Evolutionary conservation across 2,888 invertebrate species (phyloP), one percentile per base, ranked within the genome.

Genomic region (Drosophila mettleri): DNA sequence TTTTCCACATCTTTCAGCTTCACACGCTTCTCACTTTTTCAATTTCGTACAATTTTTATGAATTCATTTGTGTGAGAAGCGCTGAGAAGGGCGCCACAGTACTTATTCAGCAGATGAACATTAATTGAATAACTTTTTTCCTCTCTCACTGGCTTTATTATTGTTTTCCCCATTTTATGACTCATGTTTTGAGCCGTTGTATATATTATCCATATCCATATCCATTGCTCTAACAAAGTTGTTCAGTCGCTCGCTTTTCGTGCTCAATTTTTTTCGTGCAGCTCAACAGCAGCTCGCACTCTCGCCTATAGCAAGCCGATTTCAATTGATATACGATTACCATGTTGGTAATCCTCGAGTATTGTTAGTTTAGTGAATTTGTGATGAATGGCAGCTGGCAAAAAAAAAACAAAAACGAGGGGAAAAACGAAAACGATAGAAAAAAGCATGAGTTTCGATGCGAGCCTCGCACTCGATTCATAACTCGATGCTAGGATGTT

Each of bases 391-490:
- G 22, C 45, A 61, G 16, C 36, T 31, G 12, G 52, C 24, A 3
- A 36, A 22, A 51, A 3, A 36, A 22, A 51, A 51, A 36, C 16
- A 8, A 24, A 14, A n/a, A 24, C n/a, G 24, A 24, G 24, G 10
- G 18, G 12, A n/a, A 16, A n/a, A 14, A n/a, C 1, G 34, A 7
- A 2, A 2, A 7, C 2, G 24, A 24, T 2, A 12, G 5, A 43
- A 4, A 3, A 12, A 8, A 16, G 3, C 31, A 18, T 20, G 48
- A 20, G 66, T 52, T 70, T 59, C 39, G 48, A 64, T 41, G 51
- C 45, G 76, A 59, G 33, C 49, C 60, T 34, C 36, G 27, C 39
- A 58, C 39, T 43, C 24, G 61, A 58, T 62, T 74, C 58, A 66
- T 52, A 75, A 70, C 58, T 54, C 34, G 43, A 20, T 46, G 10